These are phyloP conservation scores for Pentamera pediparva DNA, from an alignment of 53 echinoderm and acorn worm genomes.

Conservation along the genomic window DNA sequence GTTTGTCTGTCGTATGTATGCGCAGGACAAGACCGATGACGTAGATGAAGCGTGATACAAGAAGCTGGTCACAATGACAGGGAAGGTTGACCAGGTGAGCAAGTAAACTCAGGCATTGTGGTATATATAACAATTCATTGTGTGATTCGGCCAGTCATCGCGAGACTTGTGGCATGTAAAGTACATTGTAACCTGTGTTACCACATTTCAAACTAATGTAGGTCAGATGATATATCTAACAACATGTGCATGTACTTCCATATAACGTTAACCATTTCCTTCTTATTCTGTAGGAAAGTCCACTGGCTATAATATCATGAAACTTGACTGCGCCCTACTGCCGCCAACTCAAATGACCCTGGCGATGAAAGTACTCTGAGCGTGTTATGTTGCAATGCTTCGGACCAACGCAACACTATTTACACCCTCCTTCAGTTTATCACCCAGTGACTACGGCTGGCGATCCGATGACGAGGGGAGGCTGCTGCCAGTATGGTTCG, in stretches of 20 bases:
- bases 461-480: not conserved
- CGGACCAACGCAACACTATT: not conserved
- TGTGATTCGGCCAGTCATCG: no score
- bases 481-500: not conserved
- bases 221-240: no score
- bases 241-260: no score
- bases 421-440: not conserved
- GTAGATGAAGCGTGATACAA: constrained; percentile 52
- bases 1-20: constrained; percentile 56
- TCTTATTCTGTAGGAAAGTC: constrained; percentile 42
- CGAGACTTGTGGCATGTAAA: no score
- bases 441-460: not conserved
- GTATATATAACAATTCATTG: no score
- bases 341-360: constrained; percentile 39
- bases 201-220: no score
- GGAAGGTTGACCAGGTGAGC: constrained; percentile 47
- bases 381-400: not conserved
- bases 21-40: constrained; percentile 19
- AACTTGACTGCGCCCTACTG: constrained; percentile 42
- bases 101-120: no score
- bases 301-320: constrained; percentile 41
- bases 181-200: no score
- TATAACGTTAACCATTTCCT: no score
- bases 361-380: not conserved
- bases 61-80: constrained; percentile 51